A percentile compares a stretch with the other conserved stretches of the same genome.
These are phyloP conservation scores for Leptodactylus fuscus DNA, from an alignment of 2,113 vertebrate species.

Conservation along the genomic window DNA sequence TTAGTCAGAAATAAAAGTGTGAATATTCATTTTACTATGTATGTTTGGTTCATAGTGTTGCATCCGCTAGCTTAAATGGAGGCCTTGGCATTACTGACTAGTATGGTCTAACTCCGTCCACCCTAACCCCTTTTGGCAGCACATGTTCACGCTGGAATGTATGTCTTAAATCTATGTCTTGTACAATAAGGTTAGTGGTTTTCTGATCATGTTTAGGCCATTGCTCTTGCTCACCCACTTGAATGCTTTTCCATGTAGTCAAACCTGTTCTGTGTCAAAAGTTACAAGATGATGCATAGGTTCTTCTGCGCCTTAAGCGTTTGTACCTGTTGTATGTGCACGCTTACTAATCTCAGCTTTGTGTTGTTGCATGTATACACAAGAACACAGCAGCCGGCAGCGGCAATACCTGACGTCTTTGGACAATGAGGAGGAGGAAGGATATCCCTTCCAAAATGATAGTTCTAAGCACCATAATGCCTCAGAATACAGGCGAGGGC, in stretches of 20 bases:
- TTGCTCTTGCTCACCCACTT: background rate
- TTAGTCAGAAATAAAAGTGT: background rate
- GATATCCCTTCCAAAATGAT: constrained; percentile 41
- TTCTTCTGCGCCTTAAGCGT: background rate
- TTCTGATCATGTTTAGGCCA: background rate
- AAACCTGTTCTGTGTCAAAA: constrained; percentile 9
- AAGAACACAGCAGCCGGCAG: constrained; percentile 68
- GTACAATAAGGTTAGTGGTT: background rate
- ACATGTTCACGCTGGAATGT: background rate
- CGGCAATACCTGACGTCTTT: constrained; percentile 50
- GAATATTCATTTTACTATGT: background rate
- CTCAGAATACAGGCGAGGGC: constrained; percentile 38
- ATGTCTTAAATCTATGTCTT: background rate
- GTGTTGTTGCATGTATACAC: constrained; percentile 76
- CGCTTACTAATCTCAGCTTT: constrained; percentile 66
- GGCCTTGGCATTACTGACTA: background rate
- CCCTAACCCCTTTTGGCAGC: background rate
- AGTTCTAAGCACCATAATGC: constrained; percentile 36
- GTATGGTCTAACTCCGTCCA: background rate
- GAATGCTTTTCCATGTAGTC: constrained; percentile 4
- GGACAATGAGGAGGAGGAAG: constrained; percentile 47
- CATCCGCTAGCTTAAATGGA: background rate
- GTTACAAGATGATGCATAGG: background rate
- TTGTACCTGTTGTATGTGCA: constrained; percentile 14
- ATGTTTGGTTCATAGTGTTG: background rate